phyloP scores from a whole-genome alignment of 2,797 vertebrate genomes.

The Pseudochirops corinnae region DNA sequence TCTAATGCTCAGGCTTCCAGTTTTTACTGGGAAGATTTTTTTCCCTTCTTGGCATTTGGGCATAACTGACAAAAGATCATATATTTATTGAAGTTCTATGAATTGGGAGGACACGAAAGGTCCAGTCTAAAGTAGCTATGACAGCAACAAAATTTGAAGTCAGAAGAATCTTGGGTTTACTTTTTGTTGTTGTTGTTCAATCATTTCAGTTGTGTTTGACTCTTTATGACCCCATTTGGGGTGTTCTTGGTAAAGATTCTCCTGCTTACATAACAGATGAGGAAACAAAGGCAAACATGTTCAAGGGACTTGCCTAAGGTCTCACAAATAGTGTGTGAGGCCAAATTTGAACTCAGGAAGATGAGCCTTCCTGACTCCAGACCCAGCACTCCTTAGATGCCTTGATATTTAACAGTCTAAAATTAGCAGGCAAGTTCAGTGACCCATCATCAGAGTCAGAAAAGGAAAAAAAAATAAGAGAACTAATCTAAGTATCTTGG shows the following conservation, averaged over 20 bases:
- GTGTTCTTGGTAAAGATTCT: neutral
- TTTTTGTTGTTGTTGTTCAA: neutral
- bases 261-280: neutral
- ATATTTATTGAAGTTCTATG: conserved; percentile 65
- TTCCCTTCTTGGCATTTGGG: conserved; percentile 57
- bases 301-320: neutral
- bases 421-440: conserved; percentile 15
- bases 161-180: conserved; percentile 35
- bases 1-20: conserved; percentile 32
- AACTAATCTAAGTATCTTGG: neutral
- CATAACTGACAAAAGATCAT: conserved; percentile 69
- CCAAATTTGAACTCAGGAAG: neutral
- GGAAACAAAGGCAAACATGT: neutral
- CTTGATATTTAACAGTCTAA: conserved; percentile 43
- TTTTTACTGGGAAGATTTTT: neutral
- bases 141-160: conserved; percentile 52
- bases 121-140: conserved; percentile 52
- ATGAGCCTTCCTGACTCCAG: neutral
- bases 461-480: neutral
- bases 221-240: neutral
- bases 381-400: neutral
- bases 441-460: neutral
- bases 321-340: neutral
- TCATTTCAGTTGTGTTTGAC: neutral
- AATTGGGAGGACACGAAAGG: conserved; percentile 53